These are phyloP conservation scores for Bubo blakistoni DNA, from an alignment of 2,113 vertebrate species.

Conservation along the genomic window DNA sequence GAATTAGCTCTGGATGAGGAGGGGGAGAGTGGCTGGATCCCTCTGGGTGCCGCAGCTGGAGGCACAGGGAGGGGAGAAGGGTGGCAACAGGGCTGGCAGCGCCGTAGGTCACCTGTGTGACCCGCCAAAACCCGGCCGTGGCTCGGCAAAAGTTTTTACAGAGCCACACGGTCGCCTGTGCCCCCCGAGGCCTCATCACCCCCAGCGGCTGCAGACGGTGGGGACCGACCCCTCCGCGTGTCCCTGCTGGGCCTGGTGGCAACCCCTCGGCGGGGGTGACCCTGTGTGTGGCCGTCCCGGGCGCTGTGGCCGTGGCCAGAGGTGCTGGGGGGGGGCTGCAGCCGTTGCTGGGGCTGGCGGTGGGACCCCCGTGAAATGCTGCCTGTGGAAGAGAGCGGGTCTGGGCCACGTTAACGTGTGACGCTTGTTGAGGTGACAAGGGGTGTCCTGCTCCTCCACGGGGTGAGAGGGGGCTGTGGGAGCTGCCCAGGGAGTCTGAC, in stretches of 20 bases:
- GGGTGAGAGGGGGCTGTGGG: neutral
- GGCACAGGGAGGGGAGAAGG: neutral
- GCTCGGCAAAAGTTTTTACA: rapidly evolving
- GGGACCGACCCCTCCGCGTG: rapidly evolving
- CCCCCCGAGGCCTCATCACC: rapidly evolving
- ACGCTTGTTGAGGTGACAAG: neutral
- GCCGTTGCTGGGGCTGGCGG: neutral
- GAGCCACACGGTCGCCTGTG: rapidly evolving
- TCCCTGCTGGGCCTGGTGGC: neutral
- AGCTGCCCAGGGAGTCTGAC: neutral
- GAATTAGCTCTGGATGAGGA: neutral
- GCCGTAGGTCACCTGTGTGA: rapidly evolving
- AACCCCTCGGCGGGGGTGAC: rapidly evolving
- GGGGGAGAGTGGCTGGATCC: neutral
- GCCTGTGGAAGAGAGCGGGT: rapidly evolving
- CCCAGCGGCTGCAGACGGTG: rapidly evolving
- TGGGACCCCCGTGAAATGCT: rapidly evolving
- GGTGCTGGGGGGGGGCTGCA: rapidly evolving
- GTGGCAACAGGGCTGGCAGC: neutral
- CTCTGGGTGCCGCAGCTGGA: neutral
- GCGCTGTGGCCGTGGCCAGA: neutral
- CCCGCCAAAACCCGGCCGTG: rapidly evolving
- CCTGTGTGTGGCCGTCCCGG: rapidly evolving
- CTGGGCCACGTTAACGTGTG: rapidly evolving
- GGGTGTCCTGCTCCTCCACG: rapidly evolving